Conservation (phyloP, 2,113 vertebrate genomes). For the Hippocampus comes region DNA sequence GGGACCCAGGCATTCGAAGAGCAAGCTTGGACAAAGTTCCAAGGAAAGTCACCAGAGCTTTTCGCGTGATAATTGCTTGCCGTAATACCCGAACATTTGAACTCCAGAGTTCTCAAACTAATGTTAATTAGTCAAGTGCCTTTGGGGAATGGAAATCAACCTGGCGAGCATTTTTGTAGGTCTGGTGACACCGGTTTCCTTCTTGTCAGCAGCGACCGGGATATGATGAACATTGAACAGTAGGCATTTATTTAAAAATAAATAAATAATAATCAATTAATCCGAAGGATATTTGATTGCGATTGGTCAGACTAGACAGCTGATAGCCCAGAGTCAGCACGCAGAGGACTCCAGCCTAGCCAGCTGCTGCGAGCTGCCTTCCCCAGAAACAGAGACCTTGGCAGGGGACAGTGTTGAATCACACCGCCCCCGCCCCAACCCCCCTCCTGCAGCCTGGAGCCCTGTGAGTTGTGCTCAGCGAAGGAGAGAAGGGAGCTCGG, state of each 20-base stretch:
- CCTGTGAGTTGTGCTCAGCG: constrained; percentile 50
- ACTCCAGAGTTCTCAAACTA: constrained; percentile 25
- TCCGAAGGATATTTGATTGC: too few species aligned
- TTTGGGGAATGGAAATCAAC: background rate
- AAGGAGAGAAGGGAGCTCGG: constrained; percentile 38
- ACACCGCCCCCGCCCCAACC: constrained; percentile 39
- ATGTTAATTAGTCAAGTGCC: constrained; percentile 47
- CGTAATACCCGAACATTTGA: constrained; percentile 12
- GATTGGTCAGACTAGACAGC: too few species aligned
- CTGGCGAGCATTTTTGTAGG: too few species aligned
- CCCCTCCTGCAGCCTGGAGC: constrained; percentile 55
- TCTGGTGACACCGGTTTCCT: too few species aligned
- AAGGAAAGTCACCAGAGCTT: constrained; percentile 22
- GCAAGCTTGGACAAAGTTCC: constrained; percentile 45
- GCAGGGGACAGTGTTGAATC: constrained; percentile 56
- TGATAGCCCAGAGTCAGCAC: constrained; percentile 13
- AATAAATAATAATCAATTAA: too few species aligned
- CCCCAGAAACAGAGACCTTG: constrained; percentile 58
- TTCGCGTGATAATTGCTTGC: constrained; percentile 30
- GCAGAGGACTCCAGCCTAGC: constrained; percentile 46
- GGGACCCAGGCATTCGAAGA: constrained; percentile 41
- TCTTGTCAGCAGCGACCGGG: too few species aligned
- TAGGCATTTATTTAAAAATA: too few species aligned
- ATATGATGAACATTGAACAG: background rate
- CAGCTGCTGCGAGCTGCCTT: constrained; percentile 64